Evolutionary conservation across 2,113 vertebrate species (phyloP).

Genomic region (Pyxicephalus adspersus): DNA sequence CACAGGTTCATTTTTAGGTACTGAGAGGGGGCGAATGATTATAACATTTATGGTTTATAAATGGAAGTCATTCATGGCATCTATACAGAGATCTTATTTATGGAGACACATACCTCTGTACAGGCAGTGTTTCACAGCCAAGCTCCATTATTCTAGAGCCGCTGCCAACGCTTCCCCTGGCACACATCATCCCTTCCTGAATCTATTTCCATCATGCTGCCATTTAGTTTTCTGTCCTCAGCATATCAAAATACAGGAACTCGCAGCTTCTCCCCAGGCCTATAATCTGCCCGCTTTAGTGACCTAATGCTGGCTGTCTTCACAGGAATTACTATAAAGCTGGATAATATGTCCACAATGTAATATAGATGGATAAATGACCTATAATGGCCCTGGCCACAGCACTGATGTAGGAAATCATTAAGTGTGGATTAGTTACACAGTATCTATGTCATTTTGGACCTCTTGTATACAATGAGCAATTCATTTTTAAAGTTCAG

Average conservation of each 20-base stretch:
- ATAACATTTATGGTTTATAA: no score
- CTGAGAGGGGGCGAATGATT: no score
- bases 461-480: no score
- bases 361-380: background rate
- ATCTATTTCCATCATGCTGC: conserved; percentile 33
- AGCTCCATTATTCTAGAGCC: conserved; percentile 7
- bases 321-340: background rate
- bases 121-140: conserved; percentile 29
- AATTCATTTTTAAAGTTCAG: no score
- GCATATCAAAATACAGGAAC: conserved; percentile 36
- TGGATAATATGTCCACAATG: conserved; percentile 4
- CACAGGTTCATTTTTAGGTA: no score
- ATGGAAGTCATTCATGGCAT: no score
- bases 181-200: conserved; percentile 31
- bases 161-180: conserved; percentile 41
- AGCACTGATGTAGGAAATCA: no score
- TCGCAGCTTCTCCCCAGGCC: conserved; percentile 11
- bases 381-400: background rate
- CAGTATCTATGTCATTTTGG: no score
- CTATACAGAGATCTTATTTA: background rate
- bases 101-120: conserved; percentile 3
- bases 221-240: conserved; percentile 14
- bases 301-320: background rate
- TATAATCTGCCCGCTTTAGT: background rate
- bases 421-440: no score